Conservation (phyloP, 1,140 invertebrate species). For the Macrobrachium rosenbergii region DNA sequence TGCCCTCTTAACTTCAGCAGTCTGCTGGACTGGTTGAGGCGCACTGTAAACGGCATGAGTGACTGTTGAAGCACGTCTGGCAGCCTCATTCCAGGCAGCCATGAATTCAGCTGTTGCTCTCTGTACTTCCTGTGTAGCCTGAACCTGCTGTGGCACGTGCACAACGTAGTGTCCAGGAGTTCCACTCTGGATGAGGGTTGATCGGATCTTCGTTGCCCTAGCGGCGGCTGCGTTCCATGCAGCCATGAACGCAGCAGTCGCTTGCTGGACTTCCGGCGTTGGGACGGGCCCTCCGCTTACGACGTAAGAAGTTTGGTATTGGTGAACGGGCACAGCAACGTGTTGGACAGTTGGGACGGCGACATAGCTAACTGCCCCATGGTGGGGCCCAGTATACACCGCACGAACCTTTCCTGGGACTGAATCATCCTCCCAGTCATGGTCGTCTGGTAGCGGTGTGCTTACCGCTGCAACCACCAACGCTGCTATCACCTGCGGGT, state of each 20-base stretch:
- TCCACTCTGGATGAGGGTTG: background rate
- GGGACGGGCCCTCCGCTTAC: background rate
- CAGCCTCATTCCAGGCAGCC: slow-evolving; percentile 26
- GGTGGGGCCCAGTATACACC: background rate
- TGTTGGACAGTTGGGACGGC: background rate
- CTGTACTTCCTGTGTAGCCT: slow-evolving; percentile 20
- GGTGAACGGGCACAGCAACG: background rate
- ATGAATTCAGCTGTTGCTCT: slow-evolving; percentile 37
- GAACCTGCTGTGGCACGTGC: background rate
- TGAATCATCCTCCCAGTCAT: slow-evolving; percentile 4
- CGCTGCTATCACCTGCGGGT: slow-evolving; percentile 21
- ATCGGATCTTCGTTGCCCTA: background rate
- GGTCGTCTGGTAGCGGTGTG: slow-evolving; percentile 26
- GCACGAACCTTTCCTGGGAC: too few species aligned
- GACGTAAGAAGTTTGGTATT: too few species aligned
- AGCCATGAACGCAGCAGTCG: slow-evolving; percentile 40
- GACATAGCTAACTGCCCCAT: background rate
- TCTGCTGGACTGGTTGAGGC: background rate
- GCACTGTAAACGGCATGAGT: background rate
- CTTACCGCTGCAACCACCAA: slow-evolving; percentile 32
- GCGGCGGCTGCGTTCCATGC: slow-evolving; percentile 34
- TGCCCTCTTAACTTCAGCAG: too few species aligned
- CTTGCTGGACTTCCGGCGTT: slow-evolving; percentile 31
- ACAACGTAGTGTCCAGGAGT: background rate
- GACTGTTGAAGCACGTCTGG: slow-evolving; percentile 11